Conservation (phyloP, 2,797 vertebrate species). For the Typhlichthys subterraneus region DNA sequence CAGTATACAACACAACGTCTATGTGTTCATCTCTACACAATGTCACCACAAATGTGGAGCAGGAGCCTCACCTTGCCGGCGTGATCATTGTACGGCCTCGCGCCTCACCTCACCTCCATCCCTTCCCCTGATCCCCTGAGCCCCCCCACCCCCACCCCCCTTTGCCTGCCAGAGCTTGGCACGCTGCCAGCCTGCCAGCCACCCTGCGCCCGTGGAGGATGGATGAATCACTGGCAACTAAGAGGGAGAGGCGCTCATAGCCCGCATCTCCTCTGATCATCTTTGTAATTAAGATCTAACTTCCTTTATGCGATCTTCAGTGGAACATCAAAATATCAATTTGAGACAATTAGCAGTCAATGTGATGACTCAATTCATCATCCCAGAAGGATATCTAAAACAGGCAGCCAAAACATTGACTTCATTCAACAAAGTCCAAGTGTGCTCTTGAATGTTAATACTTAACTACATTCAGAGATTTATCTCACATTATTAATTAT, state of each 20-base stretch:
- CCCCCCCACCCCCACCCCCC: constrained; percentile 51
- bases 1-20: too few species aligned
- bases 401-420: constrained; percentile 62
- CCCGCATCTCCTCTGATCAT: constrained; percentile 73
- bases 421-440: constrained; percentile 58
- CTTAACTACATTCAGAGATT: constrained; percentile 61
- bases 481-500: constrained; percentile 71
- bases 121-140: constrained; percentile 39
- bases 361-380: constrained; percentile 62
- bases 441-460: constrained; percentile 67
- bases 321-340: constrained; percentile 77
- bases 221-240: constrained; percentile 82
- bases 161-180: constrained; percentile 87
- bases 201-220: constrained; percentile 73
- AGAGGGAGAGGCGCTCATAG: constrained; percentile 71
- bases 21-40: too few species aligned
- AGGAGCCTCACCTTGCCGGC: too few species aligned
- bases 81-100: too few species aligned
- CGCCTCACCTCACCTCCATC: constrained; percentile 35
- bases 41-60: too few species aligned
- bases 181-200: constrained; percentile 84
- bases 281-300: constrained; percentile 72
- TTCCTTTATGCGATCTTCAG: constrained; percentile 70
- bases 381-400: constrained; percentile 60
- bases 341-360: constrained; percentile 73